These are phyloP conservation scores for Scaptomyza cyrtandrae DNA, from an alignment of 2,888 invertebrate species.

Conservation along the genomic window DNA sequence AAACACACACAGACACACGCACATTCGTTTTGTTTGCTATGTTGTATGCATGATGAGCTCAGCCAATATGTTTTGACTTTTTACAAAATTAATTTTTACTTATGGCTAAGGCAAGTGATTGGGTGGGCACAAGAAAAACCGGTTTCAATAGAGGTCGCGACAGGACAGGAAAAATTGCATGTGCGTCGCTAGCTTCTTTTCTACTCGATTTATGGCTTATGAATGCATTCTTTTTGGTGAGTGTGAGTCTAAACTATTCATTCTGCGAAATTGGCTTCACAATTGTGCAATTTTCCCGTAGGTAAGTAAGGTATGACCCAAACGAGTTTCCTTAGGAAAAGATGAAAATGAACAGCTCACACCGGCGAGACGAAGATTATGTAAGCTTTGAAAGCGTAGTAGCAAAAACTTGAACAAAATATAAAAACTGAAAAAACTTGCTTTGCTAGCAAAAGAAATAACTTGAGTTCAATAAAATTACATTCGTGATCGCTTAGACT, in stretches of 20 bases:
- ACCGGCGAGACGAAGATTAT: background rate
- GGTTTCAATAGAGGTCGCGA: background rate
- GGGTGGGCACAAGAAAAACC: background rate
- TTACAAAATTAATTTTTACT: constrained; percentile 67
- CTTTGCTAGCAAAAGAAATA: background rate
- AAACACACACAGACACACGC: constrained; percentile 22
- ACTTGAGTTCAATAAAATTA: too few relatives aligned
- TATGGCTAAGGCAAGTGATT: constrained; percentile 17
- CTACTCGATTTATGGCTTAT: constrained; percentile 5
- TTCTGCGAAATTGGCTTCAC: constrained; percentile 17
- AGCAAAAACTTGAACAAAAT: too few relatives aligned
- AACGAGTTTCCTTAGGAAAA: constrained; percentile 25
- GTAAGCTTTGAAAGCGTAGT: too few relatives aligned
- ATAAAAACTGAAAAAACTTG: background rate
- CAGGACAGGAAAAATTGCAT: constrained; percentile 28
- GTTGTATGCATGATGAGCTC: constrained; percentile 55
- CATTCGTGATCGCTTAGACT: background rate
- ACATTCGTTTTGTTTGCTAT: constrained; percentile 24
- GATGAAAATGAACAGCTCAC: background rate
- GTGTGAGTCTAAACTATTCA: constrained; percentile 1
- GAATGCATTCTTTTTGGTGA: constrained; percentile 31
- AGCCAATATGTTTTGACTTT: constrained; percentile 67
- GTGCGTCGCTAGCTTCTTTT: constrained; percentile 8
- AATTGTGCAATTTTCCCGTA: constrained; percentile 25
- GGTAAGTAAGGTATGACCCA: constrained; percentile 31